A percentile compares a stretch with the other conserved stretches of the same genome.
phyloP scores from a whole-genome alignment of 2,113 vertebrate genomes.

The Cariama cristata region DNA sequence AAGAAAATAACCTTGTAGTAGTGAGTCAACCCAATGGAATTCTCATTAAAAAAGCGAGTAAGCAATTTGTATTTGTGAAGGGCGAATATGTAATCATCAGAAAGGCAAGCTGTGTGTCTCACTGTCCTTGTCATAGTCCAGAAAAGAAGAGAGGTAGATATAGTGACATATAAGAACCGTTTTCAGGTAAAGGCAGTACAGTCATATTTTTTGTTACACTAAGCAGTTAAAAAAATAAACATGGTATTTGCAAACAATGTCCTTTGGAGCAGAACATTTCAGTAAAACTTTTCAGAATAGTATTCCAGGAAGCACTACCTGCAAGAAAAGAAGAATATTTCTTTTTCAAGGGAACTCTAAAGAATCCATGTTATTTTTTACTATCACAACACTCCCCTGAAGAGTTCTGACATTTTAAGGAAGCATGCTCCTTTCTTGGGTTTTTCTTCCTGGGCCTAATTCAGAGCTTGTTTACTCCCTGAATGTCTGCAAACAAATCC shows the following conservation, averaged over 20 bases:
- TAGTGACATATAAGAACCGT: neutral
- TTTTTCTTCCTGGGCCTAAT: neutral
- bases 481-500: neutral
- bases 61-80: neutral
- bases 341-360: neutral
- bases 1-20: neutral
- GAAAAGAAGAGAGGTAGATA: neutral
- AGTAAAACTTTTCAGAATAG: neutral
- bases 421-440: neutral
- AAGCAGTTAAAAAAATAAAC: neutral
- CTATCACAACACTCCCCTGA: neutral
- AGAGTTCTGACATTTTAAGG: neutral
- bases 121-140: neutral
- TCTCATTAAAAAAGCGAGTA: neutral
- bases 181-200: neutral
- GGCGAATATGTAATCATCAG: neutral
- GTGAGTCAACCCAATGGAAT: neutral
- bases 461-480: neutral
- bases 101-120: neutral
- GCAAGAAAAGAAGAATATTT: neutral
- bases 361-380: neutral
- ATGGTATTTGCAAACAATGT: neutral
- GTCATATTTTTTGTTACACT: neutral
- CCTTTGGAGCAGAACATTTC: neutral
- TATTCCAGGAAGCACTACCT: neutral